Evolutionary conservation across 2,797 vertebrate species (phyloP), one percentile per base, ranked within the genome.

Genomic region (Mus caroli): DNA sequence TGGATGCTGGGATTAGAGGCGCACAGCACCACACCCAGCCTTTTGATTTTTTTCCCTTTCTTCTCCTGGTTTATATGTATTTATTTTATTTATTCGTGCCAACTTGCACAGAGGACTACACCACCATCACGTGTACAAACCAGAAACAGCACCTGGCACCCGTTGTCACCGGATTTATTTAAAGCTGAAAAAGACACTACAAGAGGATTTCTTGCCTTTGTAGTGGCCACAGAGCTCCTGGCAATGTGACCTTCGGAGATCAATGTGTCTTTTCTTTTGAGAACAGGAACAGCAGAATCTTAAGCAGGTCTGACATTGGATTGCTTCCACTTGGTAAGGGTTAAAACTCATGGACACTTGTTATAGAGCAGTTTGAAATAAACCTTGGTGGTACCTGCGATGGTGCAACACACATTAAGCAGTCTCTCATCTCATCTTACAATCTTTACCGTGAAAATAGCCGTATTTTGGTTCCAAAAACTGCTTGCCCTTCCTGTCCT

Each of bases 151-250:
- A 43, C 43, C 43, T 43, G 43, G 31, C 12, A 64, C 22, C 67
- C 78, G 22, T 69, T 24, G 86, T 99, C 98, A 99, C 92, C 99
- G 97, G 4, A 99, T 99, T 85, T 99, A 99, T 97, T 99, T 99
- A 98, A 99, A 99, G 98, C 99, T 99, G 98, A 99, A 99, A 88
- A 95, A 99, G 96, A 98, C 99, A n/a, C 99, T 99, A 50, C 99
- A 99, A 96, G 99, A 99, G 94, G 99, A 98, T 97, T 97, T 99
- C 98, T 99, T 99, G 94, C 99, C 99, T 98, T 98, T 99, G 98
- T 99, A 99, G 98, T 99, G 99, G 22, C 99, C 99, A 46, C 99
- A 99, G 40, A 99, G 98, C 85, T 99, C 99, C 98, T 99, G 99
- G 43, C 99, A 99, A 95, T 99, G 99, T 96, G 99, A 99, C 90